Evolutionary conservation across 2,113 vertebrate genomes (phyloP), one percentile per base, ranked within the genome.

Genomic region (Dromaius novaehollandiae): DNA sequence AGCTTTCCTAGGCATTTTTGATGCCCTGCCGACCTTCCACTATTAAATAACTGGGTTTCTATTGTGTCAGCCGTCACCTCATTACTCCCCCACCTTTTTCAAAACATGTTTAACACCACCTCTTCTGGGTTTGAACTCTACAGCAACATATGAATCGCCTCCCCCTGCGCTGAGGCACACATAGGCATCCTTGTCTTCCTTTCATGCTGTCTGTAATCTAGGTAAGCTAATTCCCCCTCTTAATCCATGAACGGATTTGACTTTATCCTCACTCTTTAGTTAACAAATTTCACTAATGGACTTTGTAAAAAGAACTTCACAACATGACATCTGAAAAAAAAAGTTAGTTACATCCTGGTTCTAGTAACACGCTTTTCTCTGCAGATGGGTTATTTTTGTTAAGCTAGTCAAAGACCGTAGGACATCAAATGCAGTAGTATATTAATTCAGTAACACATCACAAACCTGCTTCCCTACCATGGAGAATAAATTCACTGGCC

Each of bases 211-310:
- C 42, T 83, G 19, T n/a, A 88, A 83, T 50, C 46, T 46, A 46
- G 21, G 21, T 28, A 77, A 94, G 38, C 32, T 86, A 77, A 86
- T 91, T 85, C 40, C 20, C n/a, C 44, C 20, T 51, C 50, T 32
- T 36, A 51, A 93, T 88, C 76, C 82, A 51, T 36, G 28, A 81
- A 55, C 32, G 70, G 60, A 95, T 38, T 51, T 88, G 60, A 85
- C 40, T 85, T 88, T 60, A 89, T 34, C 48, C 22, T 86, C 9
- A 26, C 14, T 5, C 16, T 75, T 28, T 56, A 68, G n/a, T 75
- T 93, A 91, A 90, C 13, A 91, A 78, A 94, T 81, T 88, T 81
- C n/a, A 64, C 89, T 91, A 81, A 42, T 14, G 84, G 46, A n/a
- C 30, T 74, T 58, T 0, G 0, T 4, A 65, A 74, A 81, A 88